Evolutionary conservation across 1,140 invertebrate species (phyloP).

Genomic region (Oryctes rhinoceros): DNA sequence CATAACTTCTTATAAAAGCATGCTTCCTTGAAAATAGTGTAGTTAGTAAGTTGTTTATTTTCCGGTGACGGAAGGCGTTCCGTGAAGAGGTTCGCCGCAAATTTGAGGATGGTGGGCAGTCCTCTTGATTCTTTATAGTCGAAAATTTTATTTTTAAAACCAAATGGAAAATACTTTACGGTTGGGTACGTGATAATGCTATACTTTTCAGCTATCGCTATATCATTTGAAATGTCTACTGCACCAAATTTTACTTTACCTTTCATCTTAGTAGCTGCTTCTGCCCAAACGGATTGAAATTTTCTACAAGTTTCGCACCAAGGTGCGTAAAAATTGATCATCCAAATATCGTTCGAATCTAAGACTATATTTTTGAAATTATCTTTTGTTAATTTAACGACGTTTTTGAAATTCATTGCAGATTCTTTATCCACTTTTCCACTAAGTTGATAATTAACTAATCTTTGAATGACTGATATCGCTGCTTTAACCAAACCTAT

Average conservation of each 20-base stretch:
- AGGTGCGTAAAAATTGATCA: constrained; percentile 96
- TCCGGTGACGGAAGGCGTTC: constrained; percentile 89
- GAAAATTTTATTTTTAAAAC: constrained; percentile 78
- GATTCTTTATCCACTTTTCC: constrained; percentile 63
- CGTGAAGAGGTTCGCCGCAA: constrained; percentile 82
- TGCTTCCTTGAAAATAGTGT: constrained; percentile 71
- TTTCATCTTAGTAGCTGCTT: constrained; percentile 75
- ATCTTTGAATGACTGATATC: constrained; percentile 72
- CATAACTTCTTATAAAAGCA: constrained; percentile 90
- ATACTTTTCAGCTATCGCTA: constrained; percentile 76
- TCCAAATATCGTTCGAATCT: constrained; percentile 88
- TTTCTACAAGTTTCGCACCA: constrained; percentile 96
- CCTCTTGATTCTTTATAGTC: constrained; percentile 90
- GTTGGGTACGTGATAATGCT: constrained; percentile 92
- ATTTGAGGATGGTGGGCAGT: constrained; percentile 86
- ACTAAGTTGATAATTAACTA: constrained; percentile 71
- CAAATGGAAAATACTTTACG: constrained; percentile 91
- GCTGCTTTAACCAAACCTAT: constrained; percentile 84
- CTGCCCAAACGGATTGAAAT: constrained; percentile 90
- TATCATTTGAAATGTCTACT: constrained; percentile 92
- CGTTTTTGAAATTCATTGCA: neutral
- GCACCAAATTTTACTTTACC: constrained; percentile 86
- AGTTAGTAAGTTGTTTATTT: constrained; percentile 64
- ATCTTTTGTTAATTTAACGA: constrained; percentile 81
- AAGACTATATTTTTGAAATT: constrained; percentile 92